Conservation (phyloP, 64 coral and sea anemone genomes). For the Hydrozoanthus tunicans region DNA sequence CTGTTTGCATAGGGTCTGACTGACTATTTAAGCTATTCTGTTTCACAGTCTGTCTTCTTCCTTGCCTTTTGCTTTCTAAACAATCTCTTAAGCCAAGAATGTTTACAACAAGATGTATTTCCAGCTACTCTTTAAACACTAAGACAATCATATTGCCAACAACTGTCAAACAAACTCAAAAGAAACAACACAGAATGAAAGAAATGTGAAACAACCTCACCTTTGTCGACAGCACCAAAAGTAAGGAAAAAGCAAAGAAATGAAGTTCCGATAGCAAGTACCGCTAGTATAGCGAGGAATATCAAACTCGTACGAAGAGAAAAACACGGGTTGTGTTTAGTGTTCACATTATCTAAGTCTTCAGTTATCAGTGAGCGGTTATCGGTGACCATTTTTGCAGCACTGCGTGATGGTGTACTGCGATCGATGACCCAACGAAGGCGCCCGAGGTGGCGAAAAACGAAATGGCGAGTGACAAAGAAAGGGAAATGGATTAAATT, state of each 20-base stretch:
- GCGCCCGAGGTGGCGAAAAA: constrained; percentile 48
- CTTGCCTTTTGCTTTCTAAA: constrained; percentile 22
- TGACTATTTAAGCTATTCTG: not conserved
- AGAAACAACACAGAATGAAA: not conserved
- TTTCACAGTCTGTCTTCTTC: constrained; percentile 5
- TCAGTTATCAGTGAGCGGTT: not conserved
- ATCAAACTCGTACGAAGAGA: not conserved
- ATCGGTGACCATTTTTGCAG: constrained; percentile 6
- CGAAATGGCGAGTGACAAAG: constrained; percentile 40
- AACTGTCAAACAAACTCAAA: constrained; percentile 55
- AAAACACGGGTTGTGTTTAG: not conserved
- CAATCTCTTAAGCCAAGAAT: not conserved
- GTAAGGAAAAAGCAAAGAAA: constrained; percentile 38
- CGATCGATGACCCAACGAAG: constrained; percentile 50
- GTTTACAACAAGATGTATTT: not conserved
- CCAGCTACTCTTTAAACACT: not conserved
- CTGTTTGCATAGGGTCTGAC: not conserved
- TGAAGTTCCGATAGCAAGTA: not conserved
- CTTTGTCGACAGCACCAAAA: constrained; percentile 12
- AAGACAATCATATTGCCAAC: constrained; percentile 30
- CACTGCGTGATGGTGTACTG: constrained; percentile 20
- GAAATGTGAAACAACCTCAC: constrained; percentile 32
- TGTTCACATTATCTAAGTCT: constrained; percentile 12
- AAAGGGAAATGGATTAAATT: constrained; percentile 57
- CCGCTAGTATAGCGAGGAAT: not conserved